Percentiles rank a stretch among this genome's conserved stretches.
phyloP scores from a whole-genome alignment of 2,888 invertebrate species.

The Cephalotes varians region DNA sequence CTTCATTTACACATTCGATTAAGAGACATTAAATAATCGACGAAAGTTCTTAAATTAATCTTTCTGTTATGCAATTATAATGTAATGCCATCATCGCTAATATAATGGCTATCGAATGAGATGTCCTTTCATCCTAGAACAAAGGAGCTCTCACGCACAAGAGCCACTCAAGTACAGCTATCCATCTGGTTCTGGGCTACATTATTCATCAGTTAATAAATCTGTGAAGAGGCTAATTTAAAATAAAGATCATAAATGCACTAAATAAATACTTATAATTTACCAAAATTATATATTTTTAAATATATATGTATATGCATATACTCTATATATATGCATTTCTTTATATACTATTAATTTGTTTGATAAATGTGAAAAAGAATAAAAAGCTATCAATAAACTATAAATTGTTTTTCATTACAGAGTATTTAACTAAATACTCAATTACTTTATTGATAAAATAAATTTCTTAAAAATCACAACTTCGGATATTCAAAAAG shows the following conservation, averaged over 20 bases:
- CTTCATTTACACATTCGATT: not conserved
- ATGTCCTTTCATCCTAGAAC: not conserved
- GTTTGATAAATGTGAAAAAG: not conserved
- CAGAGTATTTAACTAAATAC: not conserved
- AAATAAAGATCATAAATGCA: not conserved
- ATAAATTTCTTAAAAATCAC: not conserved
- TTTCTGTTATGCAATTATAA: conserved; percentile 9
- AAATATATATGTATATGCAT: not conserved
- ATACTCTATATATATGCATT: too few relatives aligned
- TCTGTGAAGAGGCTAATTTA: not conserved
- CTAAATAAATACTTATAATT: not conserved
- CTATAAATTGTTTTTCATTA: not conserved
- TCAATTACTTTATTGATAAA: not conserved
- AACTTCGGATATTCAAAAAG: not conserved
- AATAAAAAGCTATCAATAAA: too few relatives aligned
- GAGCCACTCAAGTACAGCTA: conserved; percentile 2
- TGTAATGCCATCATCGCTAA: conserved; percentile 2
- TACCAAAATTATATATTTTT: not conserved
- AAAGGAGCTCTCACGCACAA: not conserved
- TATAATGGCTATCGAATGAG: conserved; percentile 10
- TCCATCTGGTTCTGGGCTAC: not conserved
- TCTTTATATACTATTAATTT: not conserved
- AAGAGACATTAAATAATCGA: not conserved
- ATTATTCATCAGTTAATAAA: conserved; percentile 2
- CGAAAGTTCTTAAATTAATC: not conserved